phyloP scores from a whole-genome alignment of 2,888 invertebrate species.

The Flabesymbios commensalis region DNA sequence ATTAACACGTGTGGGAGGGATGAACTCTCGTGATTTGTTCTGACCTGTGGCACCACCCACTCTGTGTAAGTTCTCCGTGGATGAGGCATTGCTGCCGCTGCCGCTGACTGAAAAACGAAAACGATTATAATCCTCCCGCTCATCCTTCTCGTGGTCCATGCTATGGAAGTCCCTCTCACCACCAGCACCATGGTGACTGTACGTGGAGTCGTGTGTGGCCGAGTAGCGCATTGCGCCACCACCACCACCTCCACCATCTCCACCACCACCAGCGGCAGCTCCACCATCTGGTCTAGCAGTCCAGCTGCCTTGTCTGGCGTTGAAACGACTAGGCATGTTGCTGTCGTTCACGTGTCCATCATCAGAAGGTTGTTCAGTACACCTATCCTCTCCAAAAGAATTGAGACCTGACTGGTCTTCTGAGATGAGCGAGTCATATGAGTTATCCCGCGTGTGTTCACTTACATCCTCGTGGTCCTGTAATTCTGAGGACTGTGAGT shows the following conservation, averaged over 20 bases:
- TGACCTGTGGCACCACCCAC: too few relatives aligned
- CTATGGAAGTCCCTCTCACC: too few relatives aligned
- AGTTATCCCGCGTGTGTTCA: constrained; percentile 44
- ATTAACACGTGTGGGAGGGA: constrained; percentile 23
- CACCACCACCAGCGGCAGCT: not conserved
- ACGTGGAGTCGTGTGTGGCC: constrained; percentile 6
- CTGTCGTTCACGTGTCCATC: not conserved
- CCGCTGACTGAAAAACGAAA: too few relatives aligned
- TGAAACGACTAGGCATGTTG: constrained; percentile 14
- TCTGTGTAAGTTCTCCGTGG: constrained; percentile 1
- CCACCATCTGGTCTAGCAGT: not conserved
- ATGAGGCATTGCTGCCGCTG: not conserved
- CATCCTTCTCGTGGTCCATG: too few relatives aligned
- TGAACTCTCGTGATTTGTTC: too few relatives aligned
- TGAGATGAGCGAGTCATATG: constrained; percentile 48
- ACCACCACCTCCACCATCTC: not conserved
- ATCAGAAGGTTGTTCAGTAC: not conserved
- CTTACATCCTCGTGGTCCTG: constrained; percentile 7
- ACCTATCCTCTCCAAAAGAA: not conserved
- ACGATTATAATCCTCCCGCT: not conserved
- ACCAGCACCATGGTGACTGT: not conserved
- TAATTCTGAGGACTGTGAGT: constrained; percentile 7
- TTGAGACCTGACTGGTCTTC: constrained; percentile 36
- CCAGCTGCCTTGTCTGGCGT: constrained; percentile 5
- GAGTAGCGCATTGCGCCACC: constrained; percentile 8